Percentiles rank a stretch among this genome's conserved stretches.
Evolutionary conservation across 1,140 invertebrate genomes (phyloP).

Genomic region (Ericerus pela): DNA sequence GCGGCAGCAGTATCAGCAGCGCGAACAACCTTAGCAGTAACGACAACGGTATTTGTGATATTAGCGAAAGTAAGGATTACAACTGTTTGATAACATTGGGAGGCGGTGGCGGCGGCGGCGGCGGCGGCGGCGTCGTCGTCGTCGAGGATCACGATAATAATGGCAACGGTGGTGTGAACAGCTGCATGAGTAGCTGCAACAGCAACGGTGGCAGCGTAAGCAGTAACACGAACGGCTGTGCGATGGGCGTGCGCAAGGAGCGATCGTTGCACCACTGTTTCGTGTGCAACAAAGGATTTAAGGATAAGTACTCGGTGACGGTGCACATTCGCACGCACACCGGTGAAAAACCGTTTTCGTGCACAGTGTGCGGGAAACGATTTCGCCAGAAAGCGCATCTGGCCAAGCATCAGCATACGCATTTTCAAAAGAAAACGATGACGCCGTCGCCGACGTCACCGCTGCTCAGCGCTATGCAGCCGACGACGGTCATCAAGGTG

Average conservation of each 20-base stretch:
- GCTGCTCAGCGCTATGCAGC: conserved; percentile 10
- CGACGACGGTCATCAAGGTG: conserved; percentile 7
- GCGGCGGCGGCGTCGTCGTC: no score
- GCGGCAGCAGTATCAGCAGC: neutral
- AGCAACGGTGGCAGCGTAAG: neutral
- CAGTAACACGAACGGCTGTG: neutral
- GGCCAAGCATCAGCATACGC: conserved; percentile 93
- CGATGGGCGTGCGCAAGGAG: conserved; percentile 45
- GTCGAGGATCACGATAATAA: no score
- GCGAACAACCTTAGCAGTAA: conserved; percentile 35
- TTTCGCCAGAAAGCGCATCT: conserved; percentile 93
- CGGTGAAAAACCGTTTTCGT: conserved; percentile 78
- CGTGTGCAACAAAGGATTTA: conserved; percentile 83
- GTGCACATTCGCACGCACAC: conserved; percentile 83
- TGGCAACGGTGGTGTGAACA: neutral
- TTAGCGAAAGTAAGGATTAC: no score
- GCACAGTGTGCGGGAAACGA: conserved; percentile 73
- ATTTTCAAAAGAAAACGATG: conserved; percentile 39
- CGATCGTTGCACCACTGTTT: conserved; percentile 75
- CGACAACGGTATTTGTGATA: no score
- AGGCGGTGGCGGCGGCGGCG: no score
- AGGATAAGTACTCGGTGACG: conserved; percentile 85
- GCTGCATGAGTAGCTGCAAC: neutral
- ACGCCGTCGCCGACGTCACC: conserved; percentile 34
- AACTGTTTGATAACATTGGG: no score